Evolutionary conservation across 1,140 invertebrate genomes (phyloP), one percentile per base, ranked within the genome.

Genomic region (Amyelois transitella): DNA sequence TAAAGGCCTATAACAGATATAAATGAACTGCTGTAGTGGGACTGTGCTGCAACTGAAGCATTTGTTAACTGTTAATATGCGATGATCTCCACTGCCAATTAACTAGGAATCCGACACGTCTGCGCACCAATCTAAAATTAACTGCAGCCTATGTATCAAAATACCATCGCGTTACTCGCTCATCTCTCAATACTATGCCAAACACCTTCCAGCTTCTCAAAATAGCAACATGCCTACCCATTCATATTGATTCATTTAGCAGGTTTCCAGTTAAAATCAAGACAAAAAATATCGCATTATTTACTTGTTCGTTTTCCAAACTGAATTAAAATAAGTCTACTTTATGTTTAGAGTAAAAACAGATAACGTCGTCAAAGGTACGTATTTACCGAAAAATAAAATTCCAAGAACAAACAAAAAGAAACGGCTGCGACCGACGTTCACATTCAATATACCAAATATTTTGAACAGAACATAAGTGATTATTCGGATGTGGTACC

Each of bases 71-170:
- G 19, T 56, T 38, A 72, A 73, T 78, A 79, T 75, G 64, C 77
- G 72, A 83, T 84, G 79, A 84, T 85, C 74, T 72, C 67, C 68
- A 75, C 70, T 86, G 82, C 85, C 82, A 88, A 88, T 88, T 88
- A 88, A 83, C 75, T 65, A 81, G 76, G 80, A 86, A 85, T 86
- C 77, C 85, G 72, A 78, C 81, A 78, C 81, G 83, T 79, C 82
- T 82, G 82, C 81, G 81, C 81, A 85, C 75, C 83, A 73, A 85
- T 86, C 85, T 85, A 88, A 88, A 86, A 82, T 88, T 88, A 88
- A 85, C 82, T 83, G 80, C 78, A 86, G 79, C 79, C 82, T 76
- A 88, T 86, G 85, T 88, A 88, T 88, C 85, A 88, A 86, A 88
- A 88, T 88, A 86, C 81, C 77, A 76, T 82, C 81, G 75, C 78